phyloP scores from a whole-genome alignment of 2,113 vertebrate species.

The Brachirus orientalis region DNA sequence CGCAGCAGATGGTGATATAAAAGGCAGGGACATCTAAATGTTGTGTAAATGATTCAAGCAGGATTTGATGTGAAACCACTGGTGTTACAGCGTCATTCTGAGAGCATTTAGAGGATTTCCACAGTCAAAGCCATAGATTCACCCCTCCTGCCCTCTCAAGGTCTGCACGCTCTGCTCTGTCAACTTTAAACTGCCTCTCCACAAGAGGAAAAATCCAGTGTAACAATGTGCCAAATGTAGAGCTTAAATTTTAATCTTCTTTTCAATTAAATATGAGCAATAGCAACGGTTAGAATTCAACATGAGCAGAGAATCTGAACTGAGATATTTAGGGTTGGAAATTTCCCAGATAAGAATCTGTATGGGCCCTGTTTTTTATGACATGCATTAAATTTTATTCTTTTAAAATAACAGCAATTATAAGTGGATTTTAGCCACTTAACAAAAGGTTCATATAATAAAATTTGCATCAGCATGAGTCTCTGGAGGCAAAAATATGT shows the following conservation, averaged over 20 bases:
- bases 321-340: neutral
- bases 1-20: neutral
- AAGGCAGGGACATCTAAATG: constrained; percentile 7
- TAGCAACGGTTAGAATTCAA: constrained; percentile 16
- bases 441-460: too few relatives aligned
- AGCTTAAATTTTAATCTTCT: constrained; percentile 53
- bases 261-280: constrained; percentile 55
- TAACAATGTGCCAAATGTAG: constrained; percentile 50
- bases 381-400: neutral
- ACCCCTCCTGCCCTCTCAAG: constrained; percentile 1
- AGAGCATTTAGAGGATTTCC: constrained; percentile 1
- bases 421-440: too few relatives aligned
- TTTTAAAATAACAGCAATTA: neutral
- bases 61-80: neutral
- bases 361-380: neutral
- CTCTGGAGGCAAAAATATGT: too few relatives aligned
- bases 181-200: constrained; percentile 8
- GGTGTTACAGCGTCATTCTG: neutral
- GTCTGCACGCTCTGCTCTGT: constrained; percentile 2
- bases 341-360: neutral
- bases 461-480: too few relatives aligned
- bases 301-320: constrained; percentile 7
- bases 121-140: constrained; percentile 16
- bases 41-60: neutral
- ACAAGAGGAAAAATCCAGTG: neutral